phyloP scores from a whole-genome alignment of 2,113 vertebrate species.

The Orientallactaga bullata region DNA sequence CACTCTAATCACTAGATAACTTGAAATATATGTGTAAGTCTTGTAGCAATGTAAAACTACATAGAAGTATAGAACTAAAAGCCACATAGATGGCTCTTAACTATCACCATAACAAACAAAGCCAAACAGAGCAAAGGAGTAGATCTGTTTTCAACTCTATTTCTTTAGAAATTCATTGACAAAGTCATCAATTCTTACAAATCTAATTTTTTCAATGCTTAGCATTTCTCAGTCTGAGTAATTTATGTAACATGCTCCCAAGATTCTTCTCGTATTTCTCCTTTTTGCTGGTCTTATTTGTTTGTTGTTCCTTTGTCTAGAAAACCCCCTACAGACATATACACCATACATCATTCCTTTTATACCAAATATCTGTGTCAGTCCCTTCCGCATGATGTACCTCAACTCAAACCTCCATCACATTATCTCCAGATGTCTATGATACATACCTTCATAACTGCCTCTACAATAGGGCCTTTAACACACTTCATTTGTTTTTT shows the following conservation, averaged over 20 bases:
- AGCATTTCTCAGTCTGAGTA: neutral
- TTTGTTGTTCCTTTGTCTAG: neutral
- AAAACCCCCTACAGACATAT: neutral
- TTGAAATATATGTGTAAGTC: neutral
- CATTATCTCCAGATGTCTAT: neutral
- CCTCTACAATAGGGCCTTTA: too few species aligned
- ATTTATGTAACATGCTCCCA: neutral
- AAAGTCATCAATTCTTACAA: neutral
- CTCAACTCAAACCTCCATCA: neutral
- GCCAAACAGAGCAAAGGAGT: neutral
- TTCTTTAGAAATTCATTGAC: slow-evolving; percentile 20
- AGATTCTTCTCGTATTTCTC: neutral
- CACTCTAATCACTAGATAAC: neutral
- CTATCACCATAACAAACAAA: neutral
- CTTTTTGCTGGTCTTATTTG: neutral
- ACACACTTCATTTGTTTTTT: too few species aligned
- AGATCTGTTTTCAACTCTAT: neutral
- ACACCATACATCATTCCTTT: neutral
- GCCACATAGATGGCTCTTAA: neutral
- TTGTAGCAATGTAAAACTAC: neutral
- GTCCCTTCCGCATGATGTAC: neutral
- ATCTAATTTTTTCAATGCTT: neutral
- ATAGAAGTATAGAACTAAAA: neutral
- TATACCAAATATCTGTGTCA: neutral
- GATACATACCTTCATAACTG: neutral